phyloP scores from a whole-genome alignment of 2,113 vertebrate genomes.

The Galeopterus variegatus region DNA sequence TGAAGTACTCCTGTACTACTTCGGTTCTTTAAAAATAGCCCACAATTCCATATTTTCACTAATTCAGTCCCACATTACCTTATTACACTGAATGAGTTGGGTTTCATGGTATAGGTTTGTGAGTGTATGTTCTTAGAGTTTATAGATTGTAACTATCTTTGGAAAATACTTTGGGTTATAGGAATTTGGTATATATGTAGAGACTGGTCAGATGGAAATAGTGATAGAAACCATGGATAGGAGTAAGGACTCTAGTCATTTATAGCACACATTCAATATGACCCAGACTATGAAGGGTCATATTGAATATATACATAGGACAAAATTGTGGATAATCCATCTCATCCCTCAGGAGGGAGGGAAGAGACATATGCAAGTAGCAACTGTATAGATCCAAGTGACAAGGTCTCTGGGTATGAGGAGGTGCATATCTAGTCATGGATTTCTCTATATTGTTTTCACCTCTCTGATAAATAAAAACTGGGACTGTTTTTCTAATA shows the following conservation, averaged over 20 bases:
- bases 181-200: not conserved
- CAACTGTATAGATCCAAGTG: not conserved
- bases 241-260: not conserved
- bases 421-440: not conserved
- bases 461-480: not conserved
- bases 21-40: conserved; percentile 20
- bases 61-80: not conserved
- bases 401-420: not conserved
- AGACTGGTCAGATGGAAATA: not conserved
- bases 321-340: not conserved
- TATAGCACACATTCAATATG: not conserved
- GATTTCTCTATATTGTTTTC: not conserved
- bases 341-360: not conserved
- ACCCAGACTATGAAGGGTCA: not conserved
- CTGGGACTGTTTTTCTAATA: not conserved
- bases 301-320: not conserved
- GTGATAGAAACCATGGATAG: not conserved
- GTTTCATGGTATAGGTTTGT: not conserved
- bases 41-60: not conserved
- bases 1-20: not conserved
- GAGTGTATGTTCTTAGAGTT: not conserved
- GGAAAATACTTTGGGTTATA: not conserved
- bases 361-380: not conserved
- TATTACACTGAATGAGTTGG: not conserved
- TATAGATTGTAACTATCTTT: not conserved